Evolutionary conservation across 2,113 vertebrate genomes (phyloP).

Genomic region (Ailurus styani): DNA sequence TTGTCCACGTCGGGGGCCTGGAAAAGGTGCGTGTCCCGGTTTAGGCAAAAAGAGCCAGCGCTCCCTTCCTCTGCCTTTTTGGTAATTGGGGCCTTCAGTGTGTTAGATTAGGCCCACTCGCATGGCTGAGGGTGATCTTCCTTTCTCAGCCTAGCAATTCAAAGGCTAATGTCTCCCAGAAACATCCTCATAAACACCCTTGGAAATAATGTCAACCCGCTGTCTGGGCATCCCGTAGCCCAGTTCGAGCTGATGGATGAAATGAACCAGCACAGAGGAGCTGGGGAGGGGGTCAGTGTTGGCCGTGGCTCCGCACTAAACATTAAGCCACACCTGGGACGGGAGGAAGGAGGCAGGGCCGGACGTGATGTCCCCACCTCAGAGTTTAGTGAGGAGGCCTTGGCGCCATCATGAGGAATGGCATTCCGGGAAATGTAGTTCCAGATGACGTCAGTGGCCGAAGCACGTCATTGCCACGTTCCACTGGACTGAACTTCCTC

Average conservation of each 20-base stretch:
- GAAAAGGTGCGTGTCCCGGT: rapidly evolving
- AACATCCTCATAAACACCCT: neutral
- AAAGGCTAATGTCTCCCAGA: neutral
- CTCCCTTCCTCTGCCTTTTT: neutral
- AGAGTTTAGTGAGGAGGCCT: neutral
- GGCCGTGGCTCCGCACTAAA: rapidly evolving
- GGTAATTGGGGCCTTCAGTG: rapidly evolving
- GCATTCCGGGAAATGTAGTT: neutral
- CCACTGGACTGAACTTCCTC: no score
- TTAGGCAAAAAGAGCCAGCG: neutral
- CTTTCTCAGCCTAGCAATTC: no score
- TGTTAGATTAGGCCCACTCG: neutral
- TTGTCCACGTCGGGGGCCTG: rapidly evolving
- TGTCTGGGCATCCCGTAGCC: no score
- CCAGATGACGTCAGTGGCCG: no score
- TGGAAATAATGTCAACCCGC: no score
- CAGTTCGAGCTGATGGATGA: neutral
- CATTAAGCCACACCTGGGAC: neutral
- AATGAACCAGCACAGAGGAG: neutral
- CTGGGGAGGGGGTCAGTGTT: no score
- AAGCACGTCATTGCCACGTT: no score
- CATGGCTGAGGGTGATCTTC: neutral
- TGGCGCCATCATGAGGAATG: neutral
- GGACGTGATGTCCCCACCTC: rapidly evolving
- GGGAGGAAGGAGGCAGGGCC: neutral